A percentile compares a stretch with the other conserved stretches of the same genome.
These are phyloP conservation scores for Pharmacophagus antenor DNA, from an alignment of 2,888 invertebrate species.

Conservation along the genomic window DNA sequence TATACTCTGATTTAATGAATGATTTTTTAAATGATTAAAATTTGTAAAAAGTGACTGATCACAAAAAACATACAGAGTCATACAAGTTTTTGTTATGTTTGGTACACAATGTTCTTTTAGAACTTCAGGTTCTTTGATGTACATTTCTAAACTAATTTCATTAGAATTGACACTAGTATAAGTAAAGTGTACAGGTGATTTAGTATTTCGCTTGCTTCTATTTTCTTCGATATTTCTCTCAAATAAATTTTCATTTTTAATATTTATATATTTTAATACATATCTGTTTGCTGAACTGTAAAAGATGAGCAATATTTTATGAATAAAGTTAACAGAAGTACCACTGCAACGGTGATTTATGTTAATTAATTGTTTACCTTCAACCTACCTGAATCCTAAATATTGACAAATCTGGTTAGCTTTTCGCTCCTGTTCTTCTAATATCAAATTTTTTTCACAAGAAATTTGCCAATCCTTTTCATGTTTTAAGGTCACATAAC, in stretches of 20 bases:
- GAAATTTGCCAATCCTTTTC: constrained; percentile 84
- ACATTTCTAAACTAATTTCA: constrained; percentile 44
- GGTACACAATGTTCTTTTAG: constrained; percentile 70
- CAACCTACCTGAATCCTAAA: constrained; percentile 83
- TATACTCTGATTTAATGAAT: constrained; percentile 42
- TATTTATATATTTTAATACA: constrained; percentile 60
- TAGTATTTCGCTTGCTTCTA: constrained; percentile 48
- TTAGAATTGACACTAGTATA: constrained; percentile 46
- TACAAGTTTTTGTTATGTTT: constrained; percentile 73
- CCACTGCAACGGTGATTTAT: too few relatives aligned
- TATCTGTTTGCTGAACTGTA: constrained; percentile 65
- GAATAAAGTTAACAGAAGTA: too few relatives aligned
- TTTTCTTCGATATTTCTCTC: constrained; percentile 38
- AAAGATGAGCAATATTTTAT: constrained; percentile 24
- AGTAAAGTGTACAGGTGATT: constrained; percentile 55
- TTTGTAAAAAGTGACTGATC: constrained; percentile 66
- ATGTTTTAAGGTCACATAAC: constrained; percentile 83
- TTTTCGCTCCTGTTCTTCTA: constrained; percentile 66
- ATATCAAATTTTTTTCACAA: constrained; percentile 77
- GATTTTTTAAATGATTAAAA: constrained; percentile 50
- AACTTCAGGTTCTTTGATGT: constrained; percentile 62
- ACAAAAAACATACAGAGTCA: constrained; percentile 79
- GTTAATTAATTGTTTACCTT: too few relatives aligned
- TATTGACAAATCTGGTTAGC: constrained; percentile 83
- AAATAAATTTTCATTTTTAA: constrained; percentile 51